phyloP scores from a whole-genome alignment of 2,113 vertebrate species.

The Cettia cetti region DNA sequence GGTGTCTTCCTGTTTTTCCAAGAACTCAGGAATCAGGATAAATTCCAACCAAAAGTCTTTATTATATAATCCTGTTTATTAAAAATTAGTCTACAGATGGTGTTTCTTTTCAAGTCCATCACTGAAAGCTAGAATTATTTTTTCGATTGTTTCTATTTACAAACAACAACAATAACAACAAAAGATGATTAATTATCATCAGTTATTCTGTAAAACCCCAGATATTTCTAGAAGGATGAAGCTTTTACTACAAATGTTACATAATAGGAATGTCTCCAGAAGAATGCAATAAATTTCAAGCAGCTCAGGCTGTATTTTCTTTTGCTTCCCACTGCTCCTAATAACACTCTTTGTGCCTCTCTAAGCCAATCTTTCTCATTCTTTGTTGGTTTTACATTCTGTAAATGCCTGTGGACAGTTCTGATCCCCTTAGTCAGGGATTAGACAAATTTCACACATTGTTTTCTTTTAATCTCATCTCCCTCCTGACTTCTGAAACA shows the following conservation, averaged over 20 bases:
- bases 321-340: conserved; percentile 27
- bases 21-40: background rate
- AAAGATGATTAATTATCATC: background rate
- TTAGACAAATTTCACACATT: conserved; percentile 7
- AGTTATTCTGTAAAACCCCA: background rate
- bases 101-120: background rate
- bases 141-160: background rate
- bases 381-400: background rate
- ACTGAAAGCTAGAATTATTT: background rate
- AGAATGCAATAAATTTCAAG: background rate
- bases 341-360: conserved; percentile 44
- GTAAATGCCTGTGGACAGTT: conserved; percentile 9
- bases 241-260: background rate
- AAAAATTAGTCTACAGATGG: background rate
- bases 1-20: background rate
- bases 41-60: background rate
- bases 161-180: background rate
- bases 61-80: background rate
- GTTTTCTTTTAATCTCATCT: background rate
- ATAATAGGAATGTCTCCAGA: background rate
- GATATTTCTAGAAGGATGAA: background rate
- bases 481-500: conserved; percentile 1
- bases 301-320: conserved; percentile 3
- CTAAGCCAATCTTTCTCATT: background rate
- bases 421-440: conserved; percentile 6